phyloP scores from a whole-genome alignment of 2,797 vertebrate genomes.

The Clarias platycephalus region DNA sequence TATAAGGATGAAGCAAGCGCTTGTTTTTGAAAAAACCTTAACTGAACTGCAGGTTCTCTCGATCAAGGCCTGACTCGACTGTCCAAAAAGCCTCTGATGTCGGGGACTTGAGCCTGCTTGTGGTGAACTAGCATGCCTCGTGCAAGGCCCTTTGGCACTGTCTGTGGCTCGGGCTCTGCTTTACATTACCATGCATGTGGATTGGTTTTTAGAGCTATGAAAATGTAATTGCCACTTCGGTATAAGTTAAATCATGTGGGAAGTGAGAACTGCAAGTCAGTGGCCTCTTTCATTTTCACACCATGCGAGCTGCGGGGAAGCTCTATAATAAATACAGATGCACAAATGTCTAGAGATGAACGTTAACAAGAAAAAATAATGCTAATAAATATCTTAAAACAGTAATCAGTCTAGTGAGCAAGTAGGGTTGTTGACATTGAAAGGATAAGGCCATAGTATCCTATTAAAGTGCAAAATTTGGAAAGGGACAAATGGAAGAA shows the following conservation, averaged over 20 bases:
- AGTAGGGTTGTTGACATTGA: neutral
- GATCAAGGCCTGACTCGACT: constrained; percentile 43
- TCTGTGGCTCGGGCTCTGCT: constrained; percentile 45
- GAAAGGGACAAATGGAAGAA: neutral
- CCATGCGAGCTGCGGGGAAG: constrained; percentile 22
- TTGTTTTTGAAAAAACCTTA: constrained; percentile 44
- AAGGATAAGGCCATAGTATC: neutral
- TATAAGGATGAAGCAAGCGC: constrained; percentile 48
- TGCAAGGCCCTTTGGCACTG: constrained; percentile 45
- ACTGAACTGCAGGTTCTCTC: constrained; percentile 51
- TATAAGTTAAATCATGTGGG: constrained; percentile 58
- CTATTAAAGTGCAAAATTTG: neutral
- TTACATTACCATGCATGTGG: constrained; percentile 55
- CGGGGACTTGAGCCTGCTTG: constrained; percentile 41
- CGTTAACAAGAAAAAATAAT: neutral
- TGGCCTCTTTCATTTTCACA: constrained; percentile 45
- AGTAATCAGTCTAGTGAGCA: neutral
- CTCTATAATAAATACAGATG: constrained; percentile 14
- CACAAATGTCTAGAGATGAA: neutral
- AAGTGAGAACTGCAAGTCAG: constrained; percentile 49
- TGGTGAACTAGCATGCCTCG: constrained; percentile 45
- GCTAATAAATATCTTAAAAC: neutral
- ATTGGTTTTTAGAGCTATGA: constrained; percentile 52
- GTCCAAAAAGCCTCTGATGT: constrained; percentile 49
- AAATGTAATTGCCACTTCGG: constrained; percentile 56